Base-by-base conservation (phyloP, 2,888 invertebrate genomes). In the Phasia obesa region DNA sequence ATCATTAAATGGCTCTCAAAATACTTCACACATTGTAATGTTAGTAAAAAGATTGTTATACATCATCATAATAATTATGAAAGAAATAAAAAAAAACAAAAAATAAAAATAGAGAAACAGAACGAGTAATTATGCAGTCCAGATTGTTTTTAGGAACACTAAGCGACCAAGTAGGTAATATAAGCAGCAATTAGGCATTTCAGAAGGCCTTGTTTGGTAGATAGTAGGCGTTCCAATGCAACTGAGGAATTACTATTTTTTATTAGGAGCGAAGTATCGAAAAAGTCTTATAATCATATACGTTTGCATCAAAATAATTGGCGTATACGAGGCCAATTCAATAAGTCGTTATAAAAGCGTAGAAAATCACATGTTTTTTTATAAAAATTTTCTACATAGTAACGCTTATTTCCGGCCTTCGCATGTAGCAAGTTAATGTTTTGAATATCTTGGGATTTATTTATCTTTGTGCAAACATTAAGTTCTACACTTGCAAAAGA, bases 1-100 rank as follows among this genome's bases (percentile, higher is more conserved):
- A 70, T 79, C 53, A 79, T 74, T 74, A 79, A 67, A 79, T 74
- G 79, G 60, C 67, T 79, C 73, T 71, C 65, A 79, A 79, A 65
- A 73, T 73, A 65, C 21, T 79, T 73, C 65, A 73, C 59, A 60
- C 71, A 73, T n/a, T n/a, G n/a, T n/a, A n/a, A 71, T 79, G 42
- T 73, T 65, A 51, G 69, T 44, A 47, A 60, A 67, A 59, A 76
- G 21, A 44, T 69, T 51, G 57, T 65, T 71, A 78, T 64, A 38
- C 51, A 70, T 53, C 21, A 53, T 73, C 42, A 49, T 53, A 47
- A 57, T 44, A 35, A 64, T 55, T 31, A 53, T 53, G 13, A 53
- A 44, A 19, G 1, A 17, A 59, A 59, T 59, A 23, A 47, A 2
- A 44, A 53, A 64, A 42, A n/a, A 27, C 35, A 35, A 70, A 57